Conservation (phyloP, 2,888 invertebrate species). For the Acronicta alni region DNA sequence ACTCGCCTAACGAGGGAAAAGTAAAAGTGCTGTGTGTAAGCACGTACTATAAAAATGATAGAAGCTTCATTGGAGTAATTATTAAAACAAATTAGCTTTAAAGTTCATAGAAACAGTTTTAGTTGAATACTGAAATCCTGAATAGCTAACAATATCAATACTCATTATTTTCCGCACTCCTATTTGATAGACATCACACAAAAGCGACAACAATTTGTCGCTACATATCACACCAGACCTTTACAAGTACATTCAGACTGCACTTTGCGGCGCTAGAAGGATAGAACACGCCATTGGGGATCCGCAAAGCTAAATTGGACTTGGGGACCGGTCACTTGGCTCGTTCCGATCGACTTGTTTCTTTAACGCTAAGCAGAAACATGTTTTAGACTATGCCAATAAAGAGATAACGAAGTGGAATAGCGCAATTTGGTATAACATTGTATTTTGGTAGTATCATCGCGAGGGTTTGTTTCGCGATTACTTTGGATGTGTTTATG, state of each 20-base stretch:
- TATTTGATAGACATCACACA: slow-evolving; percentile 50
- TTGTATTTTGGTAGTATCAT: slow-evolving; percentile 43
- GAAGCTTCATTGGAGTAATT: slow-evolving; percentile 1
- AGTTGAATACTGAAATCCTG: background rate
- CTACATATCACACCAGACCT: slow-evolving; percentile 54
- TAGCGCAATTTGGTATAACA: slow-evolving; percentile 45
- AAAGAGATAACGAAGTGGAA: slow-evolving; percentile 48
- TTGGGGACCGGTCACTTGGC: slow-evolving; percentile 66
- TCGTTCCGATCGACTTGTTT: slow-evolving; percentile 65
- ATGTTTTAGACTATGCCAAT: slow-evolving; percentile 49
- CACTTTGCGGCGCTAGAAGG: slow-evolving; percentile 67
- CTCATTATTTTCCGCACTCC: slow-evolving; percentile 25
- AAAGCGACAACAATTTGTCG: slow-evolving; percentile 47
- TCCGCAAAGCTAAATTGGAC: slow-evolving; percentile 74
- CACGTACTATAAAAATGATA: slow-evolving; percentile 12
- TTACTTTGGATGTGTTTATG: slow-evolving; percentile 55
- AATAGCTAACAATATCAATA: slow-evolving; percentile 12
- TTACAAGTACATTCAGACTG: slow-evolving; percentile 58
- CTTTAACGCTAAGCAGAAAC: slow-evolving; percentile 54
- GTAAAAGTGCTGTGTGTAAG: slow-evolving; percentile 31
- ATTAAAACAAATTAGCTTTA: slow-evolving; percentile 9
- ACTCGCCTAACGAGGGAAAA: slow-evolving; percentile 31
- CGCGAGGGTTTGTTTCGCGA: slow-evolving; percentile 44
- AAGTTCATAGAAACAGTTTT: background rate
- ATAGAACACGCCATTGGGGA: slow-evolving; percentile 66